Evolutionary conservation across 1,140 invertebrate genomes (phyloP).

Genomic region (Coptotermes formosanus): DNA sequence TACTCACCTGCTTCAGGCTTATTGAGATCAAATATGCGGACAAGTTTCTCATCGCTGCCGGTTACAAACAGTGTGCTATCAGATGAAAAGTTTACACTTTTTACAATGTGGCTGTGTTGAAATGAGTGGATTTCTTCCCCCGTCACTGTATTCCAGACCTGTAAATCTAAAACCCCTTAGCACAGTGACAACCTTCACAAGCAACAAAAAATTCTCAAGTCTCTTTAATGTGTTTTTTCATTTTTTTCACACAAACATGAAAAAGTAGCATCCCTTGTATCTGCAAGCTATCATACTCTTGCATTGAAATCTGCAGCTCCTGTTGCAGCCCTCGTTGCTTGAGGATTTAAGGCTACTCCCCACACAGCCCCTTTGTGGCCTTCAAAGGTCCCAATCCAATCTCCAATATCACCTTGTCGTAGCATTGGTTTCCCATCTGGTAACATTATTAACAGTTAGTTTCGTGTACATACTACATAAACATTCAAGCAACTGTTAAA

Average conservation of each 20-base stretch:
- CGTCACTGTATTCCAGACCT: slow-evolving; percentile 88
- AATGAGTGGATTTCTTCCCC: slow-evolving; percentile 93
- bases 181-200: no score
- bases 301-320: slow-evolving; percentile 96
- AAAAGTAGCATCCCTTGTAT: no score
- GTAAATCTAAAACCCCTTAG: background rate
- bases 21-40: slow-evolving; percentile 89
- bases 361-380: slow-evolving; percentile 98
- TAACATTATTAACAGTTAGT: slow-evolving; percentile 38
- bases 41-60: slow-evolving; percentile 91
- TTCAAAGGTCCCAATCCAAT: slow-evolving; percentile 98
- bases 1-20: slow-evolving; percentile 72
- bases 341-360: slow-evolving; percentile 90
- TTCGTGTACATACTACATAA: background rate
- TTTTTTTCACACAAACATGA: no score
- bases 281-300: slow-evolving; percentile 52
- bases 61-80: slow-evolving; percentile 81
- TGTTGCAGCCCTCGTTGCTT: slow-evolving; percentile 88
- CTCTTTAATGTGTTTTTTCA: no score
- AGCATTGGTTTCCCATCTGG: slow-evolving; percentile 98
- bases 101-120: slow-evolving; percentile 95
- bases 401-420: slow-evolving; percentile 94
- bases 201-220: no score
- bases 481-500: background rate
- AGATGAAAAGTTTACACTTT: slow-evolving; percentile 88